phyloP scores from a whole-genome alignment of 2,113 vertebrate genomes.

The Megaceryle torquata region DNA sequence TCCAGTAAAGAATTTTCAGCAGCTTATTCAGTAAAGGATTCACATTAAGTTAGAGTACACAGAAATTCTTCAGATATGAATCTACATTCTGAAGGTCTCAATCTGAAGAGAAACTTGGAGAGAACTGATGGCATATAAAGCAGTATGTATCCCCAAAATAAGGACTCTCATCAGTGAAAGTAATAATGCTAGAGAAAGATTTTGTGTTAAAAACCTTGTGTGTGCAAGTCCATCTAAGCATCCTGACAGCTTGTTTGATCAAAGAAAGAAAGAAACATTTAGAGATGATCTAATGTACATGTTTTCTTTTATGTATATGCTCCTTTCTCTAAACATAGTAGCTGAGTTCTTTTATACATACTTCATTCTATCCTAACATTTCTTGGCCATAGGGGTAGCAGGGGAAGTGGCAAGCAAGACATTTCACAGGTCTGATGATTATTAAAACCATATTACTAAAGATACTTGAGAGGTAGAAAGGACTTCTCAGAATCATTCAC shows the following conservation, averaged over 20 bases:
- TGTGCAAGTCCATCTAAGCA: background rate
- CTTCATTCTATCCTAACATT: background rate
- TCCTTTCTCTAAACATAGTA: background rate
- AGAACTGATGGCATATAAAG: background rate
- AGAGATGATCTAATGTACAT: background rate
- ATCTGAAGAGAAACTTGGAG: background rate
- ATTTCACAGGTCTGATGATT: background rate
- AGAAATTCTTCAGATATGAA: background rate
- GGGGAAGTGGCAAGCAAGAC: background rate
- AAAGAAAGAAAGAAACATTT: background rate
- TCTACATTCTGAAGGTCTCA: background rate
- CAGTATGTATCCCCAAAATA: background rate
- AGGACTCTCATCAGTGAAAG: background rate
- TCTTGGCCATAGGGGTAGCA: background rate
- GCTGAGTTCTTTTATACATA: background rate
- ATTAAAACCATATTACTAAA: background rate
- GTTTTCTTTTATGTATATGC: background rate
- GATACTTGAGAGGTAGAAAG: background rate
- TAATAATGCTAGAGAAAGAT: background rate
- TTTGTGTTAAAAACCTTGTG: background rate
- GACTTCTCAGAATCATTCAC: background rate
- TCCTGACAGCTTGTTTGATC: background rate
- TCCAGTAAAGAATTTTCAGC: background rate
- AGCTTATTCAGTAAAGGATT: background rate
- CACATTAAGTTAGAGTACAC: background rate